Conservation (phyloP, 2,113 vertebrate species). For the Siniperca knerii region DNA sequence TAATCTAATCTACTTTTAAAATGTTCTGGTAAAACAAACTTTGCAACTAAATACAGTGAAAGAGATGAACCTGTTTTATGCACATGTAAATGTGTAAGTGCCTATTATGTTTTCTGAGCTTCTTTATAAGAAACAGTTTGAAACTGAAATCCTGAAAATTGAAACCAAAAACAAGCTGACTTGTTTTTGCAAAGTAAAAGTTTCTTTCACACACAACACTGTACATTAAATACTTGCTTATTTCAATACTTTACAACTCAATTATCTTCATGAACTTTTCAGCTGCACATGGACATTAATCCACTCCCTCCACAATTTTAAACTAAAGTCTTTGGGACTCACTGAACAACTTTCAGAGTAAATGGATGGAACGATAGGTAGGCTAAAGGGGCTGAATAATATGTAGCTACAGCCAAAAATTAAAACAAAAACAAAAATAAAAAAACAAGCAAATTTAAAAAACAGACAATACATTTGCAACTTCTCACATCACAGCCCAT, state of each 20-base stretch:
- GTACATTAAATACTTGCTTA: no score
- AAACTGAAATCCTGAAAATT: neutral
- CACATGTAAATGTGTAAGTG: neutral
- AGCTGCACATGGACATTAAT: neutral
- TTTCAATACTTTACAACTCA: neutral
- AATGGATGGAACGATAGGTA: neutral
- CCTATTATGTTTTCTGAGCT: neutral
- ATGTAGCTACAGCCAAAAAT: no score
- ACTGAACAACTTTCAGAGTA: neutral
- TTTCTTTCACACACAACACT: neutral
- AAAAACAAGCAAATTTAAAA: neutral
- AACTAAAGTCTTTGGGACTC: no score
- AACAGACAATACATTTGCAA: neutral
- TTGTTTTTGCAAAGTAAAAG: neutral
- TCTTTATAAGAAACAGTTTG: neutral
- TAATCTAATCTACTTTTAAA: no score
- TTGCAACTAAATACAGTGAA: neutral
- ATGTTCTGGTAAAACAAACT: neutral
- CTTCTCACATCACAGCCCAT: neutral
- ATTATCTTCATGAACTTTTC: neutral
- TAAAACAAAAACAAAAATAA: neutral
- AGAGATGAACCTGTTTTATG: neutral
- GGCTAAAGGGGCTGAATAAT: neutral
- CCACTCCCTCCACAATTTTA: neutral
- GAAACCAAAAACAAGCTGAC: neutral